A percentile compares a stretch with the other conserved stretches of the same genome.
Conservation (phyloP, 1,140 invertebrate genomes). For the Pogonus chalceus region DNA sequence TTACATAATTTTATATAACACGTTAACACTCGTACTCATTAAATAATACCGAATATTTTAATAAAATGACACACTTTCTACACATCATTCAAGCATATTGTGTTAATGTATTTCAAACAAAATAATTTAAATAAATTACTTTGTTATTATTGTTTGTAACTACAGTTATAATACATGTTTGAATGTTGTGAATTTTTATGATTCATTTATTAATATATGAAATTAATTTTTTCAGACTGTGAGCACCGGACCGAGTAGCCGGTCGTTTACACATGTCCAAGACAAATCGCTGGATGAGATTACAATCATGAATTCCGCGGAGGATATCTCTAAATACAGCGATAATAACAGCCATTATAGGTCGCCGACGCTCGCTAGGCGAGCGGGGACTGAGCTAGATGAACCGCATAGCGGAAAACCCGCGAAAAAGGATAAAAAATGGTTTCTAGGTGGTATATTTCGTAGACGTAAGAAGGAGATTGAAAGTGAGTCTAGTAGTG, state of each 20-base stretch:
- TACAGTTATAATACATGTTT: no score
- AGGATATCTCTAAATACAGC: slow-evolving; percentile 24
- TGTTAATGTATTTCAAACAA: not conserved
- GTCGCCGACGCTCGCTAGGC: slow-evolving; percentile 21
- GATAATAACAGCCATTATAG: slow-evolving; percentile 18
- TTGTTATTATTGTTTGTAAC: no score
- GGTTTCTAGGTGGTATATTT: slow-evolving; percentile 62
- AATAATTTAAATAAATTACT: no score
- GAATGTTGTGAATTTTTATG: no score
- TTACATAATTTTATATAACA: no score
- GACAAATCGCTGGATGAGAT: slow-evolving; percentile 17
- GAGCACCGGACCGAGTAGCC: slow-evolving; percentile 25
- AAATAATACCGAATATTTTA: not conserved
- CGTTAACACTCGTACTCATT: slow-evolving; percentile 3
- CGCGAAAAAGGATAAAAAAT: slow-evolving; percentile 51
- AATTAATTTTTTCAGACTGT: slow-evolving; percentile 33
- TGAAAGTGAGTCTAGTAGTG: slow-evolving; percentile 46
- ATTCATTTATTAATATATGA: no score
- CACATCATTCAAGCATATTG: not conserved
- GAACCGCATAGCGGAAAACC: slow-evolving; percentile 28
- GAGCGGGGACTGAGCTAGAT: slow-evolving; percentile 24
- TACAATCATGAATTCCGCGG: slow-evolving; percentile 27
- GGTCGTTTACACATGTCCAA: slow-evolving; percentile 21
- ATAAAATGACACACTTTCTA: slow-evolving; percentile 6
- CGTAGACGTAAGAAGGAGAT: slow-evolving; percentile 53